Evolutionary conservation across 2,888 invertebrate genomes (phyloP).

Genomic region (Coleophora flavipennella): DNA sequence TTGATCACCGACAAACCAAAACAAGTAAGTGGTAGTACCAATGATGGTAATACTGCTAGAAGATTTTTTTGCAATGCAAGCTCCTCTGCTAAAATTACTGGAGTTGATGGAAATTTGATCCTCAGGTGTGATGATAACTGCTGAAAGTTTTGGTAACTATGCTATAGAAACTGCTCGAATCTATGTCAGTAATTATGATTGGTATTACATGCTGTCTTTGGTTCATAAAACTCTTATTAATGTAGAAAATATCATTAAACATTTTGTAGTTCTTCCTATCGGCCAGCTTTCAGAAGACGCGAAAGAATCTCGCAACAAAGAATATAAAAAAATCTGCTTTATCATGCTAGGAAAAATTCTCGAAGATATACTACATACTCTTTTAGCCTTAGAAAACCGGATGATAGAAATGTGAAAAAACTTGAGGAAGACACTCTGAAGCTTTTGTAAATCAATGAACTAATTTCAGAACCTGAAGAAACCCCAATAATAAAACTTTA

Average conservation of each 20-base stretch:
- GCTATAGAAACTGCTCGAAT: conserved; percentile 2
- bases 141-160: conserved; percentile 7
- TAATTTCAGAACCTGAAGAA: no score
- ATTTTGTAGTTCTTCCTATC: conserved; percentile 5
- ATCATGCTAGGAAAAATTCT: conserved; percentile 7
- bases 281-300: conserved; percentile 5
- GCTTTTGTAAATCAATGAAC: no score
- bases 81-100: not conserved
- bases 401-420: no score
- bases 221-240: conserved; percentile 5
- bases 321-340: conserved; percentile 1
- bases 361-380: conserved; percentile 9
- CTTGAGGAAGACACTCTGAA: no score
- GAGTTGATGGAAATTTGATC: conserved; percentile 2
- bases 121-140: conserved; percentile 3
- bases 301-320: conserved; percentile 5
- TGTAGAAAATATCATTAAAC: conserved; percentile 2
- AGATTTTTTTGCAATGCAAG: conserved; percentile 8
- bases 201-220: conserved; percentile 6
- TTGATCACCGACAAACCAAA: conserved; percentile 4
- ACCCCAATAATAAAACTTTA: no score
- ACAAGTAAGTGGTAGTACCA: conserved; percentile 8
- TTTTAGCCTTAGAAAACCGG: no score
- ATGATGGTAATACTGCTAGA: conserved; percentile 13
- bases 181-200: conserved; percentile 1